Evolutionary conservation across 2,888 invertebrate species (phyloP).

Genomic region (Pycnomerus fuliginosus): DNA sequence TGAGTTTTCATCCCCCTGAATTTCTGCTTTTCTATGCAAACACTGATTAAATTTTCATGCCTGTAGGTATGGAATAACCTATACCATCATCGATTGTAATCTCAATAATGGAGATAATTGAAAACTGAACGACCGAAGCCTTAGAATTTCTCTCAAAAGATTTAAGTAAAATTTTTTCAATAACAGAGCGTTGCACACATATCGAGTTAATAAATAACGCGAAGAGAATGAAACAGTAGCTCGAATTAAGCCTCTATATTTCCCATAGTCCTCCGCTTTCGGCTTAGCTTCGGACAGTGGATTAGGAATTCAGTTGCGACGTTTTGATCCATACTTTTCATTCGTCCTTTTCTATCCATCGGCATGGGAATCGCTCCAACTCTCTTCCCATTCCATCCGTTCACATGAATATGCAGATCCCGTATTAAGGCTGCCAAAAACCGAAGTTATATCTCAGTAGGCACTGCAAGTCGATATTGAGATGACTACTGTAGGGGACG

Average conservation of each 20-base stretch:
- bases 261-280: conserved; percentile 44
- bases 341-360: conserved; percentile 36
- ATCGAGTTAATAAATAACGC: conserved; percentile 39
- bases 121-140: too few species aligned
- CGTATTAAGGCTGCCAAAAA: conserved; percentile 52
- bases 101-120: conserved; percentile 41
- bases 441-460: conserved; percentile 48
- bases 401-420: conserved; percentile 52
- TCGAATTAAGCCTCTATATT: conserved; percentile 46
- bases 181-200: background rate
- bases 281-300: conserved; percentile 49
- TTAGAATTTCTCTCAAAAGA: too few species aligned
- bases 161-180: too few species aligned
- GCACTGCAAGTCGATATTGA: conserved; percentile 43
- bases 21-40: conserved; percentile 45
- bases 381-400: conserved; percentile 36
- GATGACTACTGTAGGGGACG: conserved; percentile 25
- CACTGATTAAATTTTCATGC: conserved; percentile 47
- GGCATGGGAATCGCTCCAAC: too few species aligned
- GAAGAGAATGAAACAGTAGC: conserved; percentile 41
- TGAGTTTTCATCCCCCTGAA: conserved; percentile 37
- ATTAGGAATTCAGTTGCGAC: conserved; percentile 49
- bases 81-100: conserved; percentile 38
- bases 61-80: conserved; percentile 43
- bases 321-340: conserved; percentile 47